Conservation (phyloP, 2,797 vertebrate genomes). For the Crocodylus rhombifer region DNA sequence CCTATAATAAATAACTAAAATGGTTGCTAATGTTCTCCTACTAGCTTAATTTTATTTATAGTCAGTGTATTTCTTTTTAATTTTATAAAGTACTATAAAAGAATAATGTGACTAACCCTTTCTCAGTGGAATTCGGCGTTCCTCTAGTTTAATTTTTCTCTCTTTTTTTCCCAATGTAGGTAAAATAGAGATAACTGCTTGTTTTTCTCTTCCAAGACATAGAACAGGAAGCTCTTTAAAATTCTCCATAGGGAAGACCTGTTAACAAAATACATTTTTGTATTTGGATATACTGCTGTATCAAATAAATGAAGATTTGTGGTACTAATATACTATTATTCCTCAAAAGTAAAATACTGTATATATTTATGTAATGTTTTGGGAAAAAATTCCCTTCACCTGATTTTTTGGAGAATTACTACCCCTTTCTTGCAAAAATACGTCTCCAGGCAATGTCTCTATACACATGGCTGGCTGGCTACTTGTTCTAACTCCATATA, state of each 20-base stretch:
- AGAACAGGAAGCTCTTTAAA: background rate
- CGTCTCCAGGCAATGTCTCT: background rate
- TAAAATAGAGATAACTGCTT: conserved; percentile 5
- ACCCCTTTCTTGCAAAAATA: background rate
- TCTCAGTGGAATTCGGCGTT: conserved; percentile 7
- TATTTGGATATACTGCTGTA: background rate
- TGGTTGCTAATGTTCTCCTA: background rate
- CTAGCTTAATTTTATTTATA: background rate
- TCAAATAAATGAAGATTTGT: background rate
- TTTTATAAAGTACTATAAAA: background rate
- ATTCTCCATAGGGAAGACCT: conserved; percentile 26
- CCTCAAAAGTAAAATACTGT: background rate
- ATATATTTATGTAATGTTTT: background rate
- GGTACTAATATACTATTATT: background rate
- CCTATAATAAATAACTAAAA: background rate
- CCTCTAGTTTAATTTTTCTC: conserved; percentile 2
- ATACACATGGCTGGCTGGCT: background rate
- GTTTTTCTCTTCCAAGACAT: background rate
- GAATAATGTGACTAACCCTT: conserved; percentile 67
- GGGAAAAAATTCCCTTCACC: background rate
- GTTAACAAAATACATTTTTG: conserved; percentile 49
- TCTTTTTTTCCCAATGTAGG: conserved; percentile 34
- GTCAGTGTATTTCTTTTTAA: background rate
- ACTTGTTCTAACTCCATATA: background rate
- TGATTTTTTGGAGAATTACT: background rate